Evolutionary conservation across 2,888 invertebrate species (phyloP).

Genomic region (Mythimna pallens): DNA sequence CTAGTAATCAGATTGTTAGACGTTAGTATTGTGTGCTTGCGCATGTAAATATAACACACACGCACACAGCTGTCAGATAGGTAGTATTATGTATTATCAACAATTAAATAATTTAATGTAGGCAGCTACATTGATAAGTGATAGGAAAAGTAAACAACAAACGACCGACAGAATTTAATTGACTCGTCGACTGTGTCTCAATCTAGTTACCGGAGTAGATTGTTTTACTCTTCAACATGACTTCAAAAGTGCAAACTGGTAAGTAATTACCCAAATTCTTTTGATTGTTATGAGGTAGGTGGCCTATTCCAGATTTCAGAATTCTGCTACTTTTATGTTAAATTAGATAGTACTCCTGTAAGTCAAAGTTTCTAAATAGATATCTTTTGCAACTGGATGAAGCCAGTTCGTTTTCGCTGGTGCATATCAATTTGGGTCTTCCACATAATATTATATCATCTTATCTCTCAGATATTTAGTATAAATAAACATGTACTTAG

Average conservation of each 20-base stretch:
- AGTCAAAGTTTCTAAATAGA: neutral
- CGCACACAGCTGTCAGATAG: neutral
- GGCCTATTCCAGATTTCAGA: neutral
- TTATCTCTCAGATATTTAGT: neutral
- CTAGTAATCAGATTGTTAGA: slow-evolving; percentile 15
- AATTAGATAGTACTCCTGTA: too few relatives aligned
- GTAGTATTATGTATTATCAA: slow-evolving; percentile 11
- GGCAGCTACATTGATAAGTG: slow-evolving; percentile 30
- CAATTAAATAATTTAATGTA: slow-evolving; percentile 15
- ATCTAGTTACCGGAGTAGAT: neutral
- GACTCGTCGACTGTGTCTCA: slow-evolving; percentile 2
- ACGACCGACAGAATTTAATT: neutral
- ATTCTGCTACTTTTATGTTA: neutral
- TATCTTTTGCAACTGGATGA: neutral
- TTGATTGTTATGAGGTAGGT: neutral
- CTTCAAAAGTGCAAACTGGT: slow-evolving; percentile 79
- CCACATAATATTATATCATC: neutral
- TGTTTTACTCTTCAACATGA: slow-evolving; percentile 64
- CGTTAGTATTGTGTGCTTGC: neutral
- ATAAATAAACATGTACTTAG: neutral
- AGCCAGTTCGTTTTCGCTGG: neutral
- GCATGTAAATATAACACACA: neutral
- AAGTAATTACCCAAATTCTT: slow-evolving; percentile 49
- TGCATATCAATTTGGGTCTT: neutral
- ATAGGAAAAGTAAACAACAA: slow-evolving; percentile 34